Conservation (phyloP, 2,113 vertebrate species). For the Callospermophilus lateralis region DNA sequence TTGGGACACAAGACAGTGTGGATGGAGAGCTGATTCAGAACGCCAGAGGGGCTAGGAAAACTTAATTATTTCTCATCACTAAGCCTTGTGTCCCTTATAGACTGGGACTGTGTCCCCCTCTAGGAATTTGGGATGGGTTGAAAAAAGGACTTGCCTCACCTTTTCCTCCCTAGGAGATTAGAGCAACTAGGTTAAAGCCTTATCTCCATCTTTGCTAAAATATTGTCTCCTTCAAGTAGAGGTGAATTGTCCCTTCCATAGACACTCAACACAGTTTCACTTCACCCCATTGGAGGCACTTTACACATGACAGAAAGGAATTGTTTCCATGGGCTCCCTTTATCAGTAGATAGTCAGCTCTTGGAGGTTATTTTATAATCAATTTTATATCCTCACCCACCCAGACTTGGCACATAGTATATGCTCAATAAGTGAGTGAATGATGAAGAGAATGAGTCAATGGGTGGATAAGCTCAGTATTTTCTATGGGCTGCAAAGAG, state of each 20-base stretch:
- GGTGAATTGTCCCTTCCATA: neutral
- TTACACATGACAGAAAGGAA: neutral
- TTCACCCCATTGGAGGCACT: too few species aligned
- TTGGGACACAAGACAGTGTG: too few species aligned
- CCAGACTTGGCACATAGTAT: neutral
- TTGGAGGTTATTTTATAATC: neutral
- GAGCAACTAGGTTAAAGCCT: neutral
- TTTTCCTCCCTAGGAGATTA: neutral
- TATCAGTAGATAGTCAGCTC: neutral
- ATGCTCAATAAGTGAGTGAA: neutral
- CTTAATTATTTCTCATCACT: neutral
- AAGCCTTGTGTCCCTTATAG: neutral
- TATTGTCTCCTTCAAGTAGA: too few species aligned
- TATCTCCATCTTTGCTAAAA: neutral
- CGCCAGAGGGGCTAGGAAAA: too few species aligned
- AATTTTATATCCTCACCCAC: fast-evolving
- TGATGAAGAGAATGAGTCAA: neutral
- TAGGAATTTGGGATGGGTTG: neutral
- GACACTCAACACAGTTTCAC: neutral
- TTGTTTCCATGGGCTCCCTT: neutral
- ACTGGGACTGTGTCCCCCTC: neutral
- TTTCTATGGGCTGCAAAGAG: neutral
- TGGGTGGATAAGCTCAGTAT: neutral
- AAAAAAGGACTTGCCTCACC: neutral
- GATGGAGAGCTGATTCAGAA: neutral